phyloP scores from a whole-genome alignment of 2,888 invertebrate genomes.

The Erebia aethiops region DNA sequence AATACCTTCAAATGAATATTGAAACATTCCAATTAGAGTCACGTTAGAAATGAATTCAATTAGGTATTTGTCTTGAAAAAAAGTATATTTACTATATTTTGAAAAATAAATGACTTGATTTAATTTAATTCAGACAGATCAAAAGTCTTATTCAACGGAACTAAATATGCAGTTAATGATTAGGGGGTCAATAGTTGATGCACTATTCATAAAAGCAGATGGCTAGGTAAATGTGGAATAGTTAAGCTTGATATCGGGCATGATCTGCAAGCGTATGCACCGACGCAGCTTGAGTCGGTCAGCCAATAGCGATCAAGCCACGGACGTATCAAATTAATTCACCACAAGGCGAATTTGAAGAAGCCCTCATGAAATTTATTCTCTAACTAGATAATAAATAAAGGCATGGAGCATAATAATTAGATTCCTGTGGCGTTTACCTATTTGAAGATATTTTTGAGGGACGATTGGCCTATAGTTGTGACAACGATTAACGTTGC shows the following conservation, averaged over 20 bases:
- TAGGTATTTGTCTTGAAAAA: no score
- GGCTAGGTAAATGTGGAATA: slow-evolving; percentile 60
- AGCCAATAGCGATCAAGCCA: slow-evolving; percentile 63
- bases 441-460: not conserved
- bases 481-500: no score
- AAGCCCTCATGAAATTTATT: slow-evolving; percentile 40
- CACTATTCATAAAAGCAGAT: slow-evolving; percentile 61
- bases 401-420: slow-evolving; percentile 19
- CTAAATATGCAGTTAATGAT: slow-evolving; percentile 23
- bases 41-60: no score
- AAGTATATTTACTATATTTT: no score
- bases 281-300: slow-evolving; percentile 67
- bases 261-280: slow-evolving; percentile 74
- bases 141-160: slow-evolving; percentile 5
- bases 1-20: no score
- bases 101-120: not conserved
- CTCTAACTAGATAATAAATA: slow-evolving; percentile 19
- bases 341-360: slow-evolving; percentile 52
- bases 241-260: slow-evolving; percentile 59
- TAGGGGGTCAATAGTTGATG: slow-evolving; percentile 47
- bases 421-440: slow-evolving; percentile 10
- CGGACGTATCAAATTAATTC: slow-evolving; percentile 61
- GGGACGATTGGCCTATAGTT: not conserved
- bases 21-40: no score
- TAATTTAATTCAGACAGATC: not conserved